Evolutionary conservation across 2,888 invertebrate species (phyloP).

Genomic region (Ennomos quercinarius): DNA sequence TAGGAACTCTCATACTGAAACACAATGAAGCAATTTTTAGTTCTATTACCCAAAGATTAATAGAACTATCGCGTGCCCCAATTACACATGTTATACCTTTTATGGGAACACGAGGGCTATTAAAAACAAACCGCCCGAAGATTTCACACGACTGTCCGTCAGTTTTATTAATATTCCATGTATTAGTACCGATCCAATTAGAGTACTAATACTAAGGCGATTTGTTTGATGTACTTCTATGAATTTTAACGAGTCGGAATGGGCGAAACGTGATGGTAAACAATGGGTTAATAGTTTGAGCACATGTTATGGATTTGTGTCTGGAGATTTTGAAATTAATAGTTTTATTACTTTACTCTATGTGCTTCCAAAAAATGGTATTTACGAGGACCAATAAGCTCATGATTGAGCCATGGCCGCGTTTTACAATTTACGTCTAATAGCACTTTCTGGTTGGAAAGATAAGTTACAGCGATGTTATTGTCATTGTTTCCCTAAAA

Average conservation of each 20-base stretch:
- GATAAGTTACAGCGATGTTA: too few species aligned
- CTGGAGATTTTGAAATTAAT: conserved; percentile 8
- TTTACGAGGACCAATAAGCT: too few species aligned
- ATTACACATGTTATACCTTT: conserved; percentile 58
- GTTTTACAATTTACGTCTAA: too few species aligned
- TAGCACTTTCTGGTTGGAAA: too few species aligned
- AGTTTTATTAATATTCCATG: conserved; percentile 55
- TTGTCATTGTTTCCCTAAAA: too few species aligned
- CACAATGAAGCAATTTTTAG: conserved; percentile 63
- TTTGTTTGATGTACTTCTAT: conserved; percentile 36
- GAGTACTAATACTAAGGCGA: conserved; percentile 37
- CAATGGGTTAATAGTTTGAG: conserved; percentile 22
- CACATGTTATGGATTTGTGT: conserved; percentile 15
- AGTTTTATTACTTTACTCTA: conserved; percentile 1
- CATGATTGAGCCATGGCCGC: too few species aligned
- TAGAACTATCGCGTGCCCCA: conserved; percentile 73
- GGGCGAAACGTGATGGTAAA: conserved; percentile 33
- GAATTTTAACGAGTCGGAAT: conserved; percentile 40
- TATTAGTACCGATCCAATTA: conserved; percentile 57
- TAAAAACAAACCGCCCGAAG: conserved; percentile 49
- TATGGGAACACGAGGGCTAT: conserved; percentile 64
- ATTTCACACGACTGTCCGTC: conserved; percentile 63
- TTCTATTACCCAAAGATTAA: conserved; percentile 65
- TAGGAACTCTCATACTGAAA: conserved; percentile 29
- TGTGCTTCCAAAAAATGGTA: too few species aligned